Percentiles rank a stretch among this genome's conserved stretches.
Evolutionary conservation across 2,888 invertebrate genomes (phyloP).

Genomic region (Rhorus exstirpatorius): DNA sequence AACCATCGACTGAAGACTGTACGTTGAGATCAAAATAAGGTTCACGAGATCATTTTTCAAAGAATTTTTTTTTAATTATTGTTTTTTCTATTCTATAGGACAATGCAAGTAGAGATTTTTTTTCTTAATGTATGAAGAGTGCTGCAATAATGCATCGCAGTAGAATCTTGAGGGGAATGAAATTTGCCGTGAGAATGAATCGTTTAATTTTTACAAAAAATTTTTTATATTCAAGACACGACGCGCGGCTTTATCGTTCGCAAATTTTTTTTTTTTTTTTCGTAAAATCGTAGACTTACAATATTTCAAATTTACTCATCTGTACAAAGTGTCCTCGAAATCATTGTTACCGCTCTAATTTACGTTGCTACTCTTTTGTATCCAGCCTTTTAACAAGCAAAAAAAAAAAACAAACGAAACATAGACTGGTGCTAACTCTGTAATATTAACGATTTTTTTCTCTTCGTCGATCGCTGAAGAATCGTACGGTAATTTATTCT

Average conservation of each 20-base stretch:
- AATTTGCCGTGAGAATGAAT: constrained; percentile 1
- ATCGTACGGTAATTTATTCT: constrained; percentile 74
- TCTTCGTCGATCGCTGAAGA: constrained; percentile 73
- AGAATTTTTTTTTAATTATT: background rate
- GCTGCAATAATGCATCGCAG: constrained; percentile 7
- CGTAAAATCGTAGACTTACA: constrained; percentile 27
- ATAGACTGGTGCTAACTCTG: constrained; percentile 68
- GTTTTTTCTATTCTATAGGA: background rate
- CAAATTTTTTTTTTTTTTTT: constrained; percentile 9
- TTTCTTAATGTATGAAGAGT: constrained; percentile 10
- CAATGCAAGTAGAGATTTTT: background rate
- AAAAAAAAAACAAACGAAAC: constrained; percentile 40
- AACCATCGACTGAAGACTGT: constrained; percentile 33
- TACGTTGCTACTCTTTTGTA: constrained; percentile 20
- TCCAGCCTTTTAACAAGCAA: constrained; percentile 41
- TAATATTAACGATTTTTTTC: constrained; percentile 77
- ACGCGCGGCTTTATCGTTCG: background rate
- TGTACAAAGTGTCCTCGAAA: constrained; percentile 23
- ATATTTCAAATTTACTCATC: constrained; percentile 27
- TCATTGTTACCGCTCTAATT: constrained; percentile 10
- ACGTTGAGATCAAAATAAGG: constrained; percentile 32
- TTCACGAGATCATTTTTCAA: constrained; percentile 23
- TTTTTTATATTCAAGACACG: constrained; percentile 12
- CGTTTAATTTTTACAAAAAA: background rate
- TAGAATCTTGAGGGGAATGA: background rate